Conservation (phyloP, 2,888 invertebrate species). For the Eilema griseolum region DNA sequence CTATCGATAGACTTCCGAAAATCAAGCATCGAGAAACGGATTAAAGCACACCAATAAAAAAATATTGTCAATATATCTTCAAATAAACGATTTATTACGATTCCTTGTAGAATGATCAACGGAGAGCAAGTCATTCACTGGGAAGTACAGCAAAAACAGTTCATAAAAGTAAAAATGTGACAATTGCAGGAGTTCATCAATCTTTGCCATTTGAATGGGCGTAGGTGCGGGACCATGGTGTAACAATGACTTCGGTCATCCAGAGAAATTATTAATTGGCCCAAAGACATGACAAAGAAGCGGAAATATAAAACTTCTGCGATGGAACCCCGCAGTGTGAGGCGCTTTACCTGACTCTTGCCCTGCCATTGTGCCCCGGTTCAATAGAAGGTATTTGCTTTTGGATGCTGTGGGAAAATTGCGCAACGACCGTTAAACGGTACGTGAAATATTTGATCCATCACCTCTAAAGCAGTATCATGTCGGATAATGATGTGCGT, state of each 20-base stretch:
- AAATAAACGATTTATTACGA: slow-evolving; percentile 25
- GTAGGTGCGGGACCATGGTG: slow-evolving; percentile 66
- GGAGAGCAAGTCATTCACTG: slow-evolving; percentile 64
- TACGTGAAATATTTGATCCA: slow-evolving; percentile 69
- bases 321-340: slow-evolving; percentile 79
- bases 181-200: slow-evolving; percentile 85
- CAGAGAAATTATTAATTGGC: slow-evolving; percentile 86
- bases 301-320: slow-evolving; percentile 86
- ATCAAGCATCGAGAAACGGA: neutral
- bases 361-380: slow-evolving; percentile 79
- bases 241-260: slow-evolving; percentile 85
- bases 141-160: slow-evolving; percentile 72
- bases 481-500: slow-evolving; percentile 61
- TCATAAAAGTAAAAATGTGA: slow-evolving; percentile 80
- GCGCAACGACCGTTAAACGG: slow-evolving; percentile 76
- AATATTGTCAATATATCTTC: slow-evolving; percentile 14
- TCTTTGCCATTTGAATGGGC: slow-evolving; percentile 79
- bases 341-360: slow-evolving; percentile 86
- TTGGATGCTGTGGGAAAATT: slow-evolving; percentile 84
- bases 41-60: neutral
- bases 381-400: slow-evolving; percentile 83
- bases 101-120: slow-evolving; percentile 25
- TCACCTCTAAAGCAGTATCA: slow-evolving; percentile 67
- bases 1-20: neutral
- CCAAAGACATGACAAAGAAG: slow-evolving; percentile 81